Percentiles rank a stretch among this genome's conserved stretches.
Conservation (phyloP, 2,113 vertebrate genomes). For the Anser brachyrhynchus region DNA sequence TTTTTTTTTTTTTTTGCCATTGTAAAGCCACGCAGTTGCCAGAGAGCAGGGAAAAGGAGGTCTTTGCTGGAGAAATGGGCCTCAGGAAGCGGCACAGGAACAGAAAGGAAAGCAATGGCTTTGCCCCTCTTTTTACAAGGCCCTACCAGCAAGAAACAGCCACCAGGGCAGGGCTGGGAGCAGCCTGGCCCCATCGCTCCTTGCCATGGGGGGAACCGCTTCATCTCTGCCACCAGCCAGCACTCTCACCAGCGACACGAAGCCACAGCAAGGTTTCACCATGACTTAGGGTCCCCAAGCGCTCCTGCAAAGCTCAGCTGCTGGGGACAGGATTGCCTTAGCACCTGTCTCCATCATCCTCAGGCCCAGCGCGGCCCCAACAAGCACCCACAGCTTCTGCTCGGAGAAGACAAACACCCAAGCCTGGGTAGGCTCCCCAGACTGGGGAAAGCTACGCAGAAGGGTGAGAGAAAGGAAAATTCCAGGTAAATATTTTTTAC, state of each 20-base stretch:
- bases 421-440: background rate
- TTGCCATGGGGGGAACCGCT: background rate
- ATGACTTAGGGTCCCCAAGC: background rate
- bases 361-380: background rate
- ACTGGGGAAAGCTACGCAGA: background rate
- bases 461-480: background rate
- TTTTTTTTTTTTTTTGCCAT: background rate
- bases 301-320: background rate
- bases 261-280: background rate
- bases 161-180: background rate
- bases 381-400: background rate
- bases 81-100: background rate
- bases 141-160: background rate
- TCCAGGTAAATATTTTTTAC: background rate
- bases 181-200: background rate
- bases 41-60: background rate
- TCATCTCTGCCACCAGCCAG: background rate
- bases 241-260: background rate
- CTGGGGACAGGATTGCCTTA: background rate
- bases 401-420: background rate
- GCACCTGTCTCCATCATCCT: background rate
- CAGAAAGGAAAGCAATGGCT: constrained; percentile 13
- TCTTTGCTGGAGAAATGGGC: background rate
- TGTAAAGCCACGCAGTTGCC: background rate
- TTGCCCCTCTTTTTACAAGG: background rate